Percentiles rank a stretch among this genome's conserved stretches.
Conservation (phyloP, 2,888 invertebrate genomes). For the Leuctra nigra region DNA sequence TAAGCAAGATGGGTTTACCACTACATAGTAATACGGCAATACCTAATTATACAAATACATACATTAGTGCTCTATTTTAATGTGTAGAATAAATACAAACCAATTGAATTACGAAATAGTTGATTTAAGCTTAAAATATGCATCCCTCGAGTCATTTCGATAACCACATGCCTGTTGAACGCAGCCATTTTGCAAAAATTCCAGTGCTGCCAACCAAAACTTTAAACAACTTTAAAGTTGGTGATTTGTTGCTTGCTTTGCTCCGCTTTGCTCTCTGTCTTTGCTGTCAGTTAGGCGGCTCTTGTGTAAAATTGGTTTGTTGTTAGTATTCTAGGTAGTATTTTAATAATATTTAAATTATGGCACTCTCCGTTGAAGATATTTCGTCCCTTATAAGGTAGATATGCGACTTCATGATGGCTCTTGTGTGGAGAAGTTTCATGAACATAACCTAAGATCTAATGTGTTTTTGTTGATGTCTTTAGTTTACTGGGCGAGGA, state of each 20-base stretch:
- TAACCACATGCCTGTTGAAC: constrained; percentile 12
- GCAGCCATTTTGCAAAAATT: constrained; percentile 22
- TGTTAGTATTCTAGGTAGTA: too few relatives aligned
- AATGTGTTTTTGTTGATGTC: constrained; percentile 10
- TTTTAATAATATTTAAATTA: too few relatives aligned
- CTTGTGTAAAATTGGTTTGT: too few relatives aligned
- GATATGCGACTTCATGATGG: constrained; percentile 18
- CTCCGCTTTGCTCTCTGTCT: too few relatives aligned
- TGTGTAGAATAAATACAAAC: too few relatives aligned
- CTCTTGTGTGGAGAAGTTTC: neutral
- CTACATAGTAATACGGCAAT: neutral
- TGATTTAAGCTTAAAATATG: constrained; percentile 2
- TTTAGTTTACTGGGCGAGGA: constrained; percentile 64
- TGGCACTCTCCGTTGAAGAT: constrained; percentile 47
- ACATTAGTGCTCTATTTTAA: too few relatives aligned
- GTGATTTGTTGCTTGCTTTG: too few relatives aligned
- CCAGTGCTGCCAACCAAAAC: too few relatives aligned
- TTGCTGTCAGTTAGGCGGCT: too few relatives aligned
- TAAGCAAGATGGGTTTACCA: too few relatives aligned
- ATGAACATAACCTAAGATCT: neutral
- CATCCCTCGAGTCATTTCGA: constrained; percentile 14
- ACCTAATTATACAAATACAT: neutral
- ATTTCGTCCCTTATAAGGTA: constrained; percentile 46
- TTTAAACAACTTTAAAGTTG: too few relatives aligned
- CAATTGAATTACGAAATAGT: neutral